Evolutionary conservation across 2,113 vertebrate genomes (phyloP).

Genomic region (Pholis gunnellus): DNA sequence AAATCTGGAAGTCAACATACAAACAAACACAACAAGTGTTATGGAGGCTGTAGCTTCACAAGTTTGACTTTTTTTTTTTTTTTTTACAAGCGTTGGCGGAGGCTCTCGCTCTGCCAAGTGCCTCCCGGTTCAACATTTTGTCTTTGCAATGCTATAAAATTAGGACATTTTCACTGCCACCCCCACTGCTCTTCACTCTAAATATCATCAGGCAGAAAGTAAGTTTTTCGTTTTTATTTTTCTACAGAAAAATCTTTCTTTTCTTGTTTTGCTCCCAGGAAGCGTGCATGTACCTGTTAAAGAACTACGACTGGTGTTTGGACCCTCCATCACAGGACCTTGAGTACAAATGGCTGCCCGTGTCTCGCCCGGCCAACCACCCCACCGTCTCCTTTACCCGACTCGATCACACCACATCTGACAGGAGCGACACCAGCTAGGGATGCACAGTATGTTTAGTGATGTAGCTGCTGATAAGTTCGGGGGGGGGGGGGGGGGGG

Average conservation of each 20-base stretch:
- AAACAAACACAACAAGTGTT: slow-evolving; percentile 33
- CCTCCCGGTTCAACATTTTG: slow-evolving; percentile 45
- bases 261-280: slow-evolving; percentile 59
- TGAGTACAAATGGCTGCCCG: slow-evolving; percentile 79
- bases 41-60: slow-evolving; percentile 54
- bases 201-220: slow-evolving; percentile 6
- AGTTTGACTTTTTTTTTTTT: slow-evolving; percentile 21
- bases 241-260: not conserved
- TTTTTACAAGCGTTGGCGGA: slow-evolving; percentile 32
- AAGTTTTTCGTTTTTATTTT: not conserved
- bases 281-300: slow-evolving; percentile 66
- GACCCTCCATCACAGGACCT: slow-evolving; percentile 70
- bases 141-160: slow-evolving; percentile 46
- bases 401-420: slow-evolving; percentile 45
- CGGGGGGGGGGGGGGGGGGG: too few relatives aligned
- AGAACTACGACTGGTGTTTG: slow-evolving; percentile 74
- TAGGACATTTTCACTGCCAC: slow-evolving; percentile 11
- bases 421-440: slow-evolving; percentile 19
- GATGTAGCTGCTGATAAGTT: slow-evolving; percentile 1
- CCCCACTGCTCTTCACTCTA: slow-evolving; percentile 18
- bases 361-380: slow-evolving; percentile 65
- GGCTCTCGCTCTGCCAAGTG: slow-evolving; percentile 44
- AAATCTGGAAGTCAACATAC: slow-evolving; percentile 29
- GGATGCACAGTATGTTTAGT: slow-evolving; percentile 24
- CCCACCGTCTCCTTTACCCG: slow-evolving; percentile 64